These are phyloP conservation scores for Rhabdophis nuchalis DNA, from an alignment of 2,797 vertebrate genomes.

Conservation along the genomic window DNA sequence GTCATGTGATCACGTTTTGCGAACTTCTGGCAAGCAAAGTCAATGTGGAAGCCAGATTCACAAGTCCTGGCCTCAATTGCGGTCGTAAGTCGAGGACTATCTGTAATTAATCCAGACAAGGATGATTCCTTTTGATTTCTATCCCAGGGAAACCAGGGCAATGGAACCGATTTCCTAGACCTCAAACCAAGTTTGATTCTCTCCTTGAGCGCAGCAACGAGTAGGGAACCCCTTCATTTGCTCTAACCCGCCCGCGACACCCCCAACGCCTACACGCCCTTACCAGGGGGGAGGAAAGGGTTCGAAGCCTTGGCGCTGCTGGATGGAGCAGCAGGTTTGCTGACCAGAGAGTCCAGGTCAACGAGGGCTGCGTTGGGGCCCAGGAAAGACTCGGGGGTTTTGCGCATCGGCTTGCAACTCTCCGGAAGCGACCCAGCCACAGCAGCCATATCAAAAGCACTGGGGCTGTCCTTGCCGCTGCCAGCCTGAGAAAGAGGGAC, in stretches of 20 bases:
- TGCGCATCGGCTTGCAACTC: constrained; percentile 76
- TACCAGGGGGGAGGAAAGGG: constrained; percentile 62
- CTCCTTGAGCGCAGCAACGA: background rate
- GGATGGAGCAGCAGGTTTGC: constrained; percentile 63
- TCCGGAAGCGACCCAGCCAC: constrained; percentile 59
- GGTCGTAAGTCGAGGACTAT: background rate
- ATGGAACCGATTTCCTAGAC: background rate
- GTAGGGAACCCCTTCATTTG: background rate
- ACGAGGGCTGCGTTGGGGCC: constrained; percentile 89
- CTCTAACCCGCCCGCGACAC: background rate
- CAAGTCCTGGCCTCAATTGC: background rate
- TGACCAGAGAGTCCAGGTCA: constrained; percentile 88
- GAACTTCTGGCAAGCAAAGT: background rate
- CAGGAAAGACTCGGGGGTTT: constrained; percentile 90
- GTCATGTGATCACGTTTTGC: background rate
- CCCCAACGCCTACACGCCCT: background rate
- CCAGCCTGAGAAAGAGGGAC: constrained; percentile 38
- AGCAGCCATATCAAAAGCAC: constrained; percentile 81
- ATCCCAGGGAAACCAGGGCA: background rate
- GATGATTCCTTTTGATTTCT: background rate
- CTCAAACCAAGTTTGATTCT: background rate
- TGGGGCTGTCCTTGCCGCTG: constrained; percentile 64
- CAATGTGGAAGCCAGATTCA: background rate
- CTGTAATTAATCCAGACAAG: background rate
- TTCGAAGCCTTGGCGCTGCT: constrained; percentile 59